Evolutionary conservation across 2,797 vertebrate species (phyloP), one percentile per base, ranked within the genome.

Genomic region (Lagodon rhomboides): DNA sequence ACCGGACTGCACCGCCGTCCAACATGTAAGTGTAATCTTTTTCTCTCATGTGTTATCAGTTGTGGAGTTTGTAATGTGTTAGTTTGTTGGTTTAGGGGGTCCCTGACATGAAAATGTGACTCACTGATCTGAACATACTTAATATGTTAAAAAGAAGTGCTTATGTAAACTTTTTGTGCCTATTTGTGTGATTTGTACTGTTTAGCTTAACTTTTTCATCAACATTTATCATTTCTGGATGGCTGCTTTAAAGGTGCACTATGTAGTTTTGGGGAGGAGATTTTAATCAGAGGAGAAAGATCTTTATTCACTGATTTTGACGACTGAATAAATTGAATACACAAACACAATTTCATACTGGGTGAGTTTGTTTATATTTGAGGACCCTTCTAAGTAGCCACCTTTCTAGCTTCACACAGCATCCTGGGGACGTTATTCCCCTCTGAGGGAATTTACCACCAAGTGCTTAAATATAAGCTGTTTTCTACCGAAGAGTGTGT

Each of bases 1-100:
- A 64, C 16, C 5, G 12, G 68, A 59, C 63, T 51, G 43, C 47
- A 20, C 1, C 0, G 15, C 43, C 4, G 9, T 20, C 12, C 8
- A 0, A 17, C 20, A 5, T 59, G 71, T 82, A 56, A 79, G 75
- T 75, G 3, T 17, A 3, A 59, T 18, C 1, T 12, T 46, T 60
- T 63, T 61, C 3, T 44, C 23, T 15, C 30, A 7, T 34, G 30
- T 76, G 44, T 59, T 0, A 53, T 60, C 0, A 60, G 20, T 12
- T 13, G 15, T 43, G 1, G 7, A 17, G 1, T 56, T 53, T n/a
- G n/a, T n/a, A n/a, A n/a, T n/a, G n/a, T n/a, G n/a, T n/a, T n/a
- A n/a, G n/a, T n/a, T n/a, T 60, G 23, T 53, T 25, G 41, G 34
- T 34, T 34, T 9, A 34, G 34, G 34, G 34, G 34, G 34, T 34